phyloP scores from a whole-genome alignment of 2,113 vertebrate species.

The Gorsachius goisagi region DNA sequence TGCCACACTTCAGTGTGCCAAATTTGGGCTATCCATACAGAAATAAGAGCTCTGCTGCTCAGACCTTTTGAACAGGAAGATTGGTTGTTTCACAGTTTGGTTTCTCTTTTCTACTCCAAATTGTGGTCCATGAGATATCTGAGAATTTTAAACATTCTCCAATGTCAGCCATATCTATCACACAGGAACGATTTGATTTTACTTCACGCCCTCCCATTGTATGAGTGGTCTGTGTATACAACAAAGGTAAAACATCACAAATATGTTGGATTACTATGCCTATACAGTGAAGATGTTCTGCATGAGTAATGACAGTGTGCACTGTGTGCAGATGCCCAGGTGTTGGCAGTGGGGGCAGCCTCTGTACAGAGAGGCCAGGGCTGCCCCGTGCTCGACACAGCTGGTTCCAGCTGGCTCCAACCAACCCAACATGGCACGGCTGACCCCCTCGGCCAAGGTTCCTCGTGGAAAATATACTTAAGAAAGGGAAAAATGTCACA shows the following conservation, averaged over 20 bases:
- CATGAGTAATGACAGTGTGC: rapidly evolving
- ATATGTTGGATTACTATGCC: background rate
- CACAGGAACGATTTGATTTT: background rate
- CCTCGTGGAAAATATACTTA: rapidly evolving
- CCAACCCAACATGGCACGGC: rapidly evolving
- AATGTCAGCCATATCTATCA: background rate
- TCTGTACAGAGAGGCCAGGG: background rate
- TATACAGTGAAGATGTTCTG: background rate
- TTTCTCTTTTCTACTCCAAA: background rate
- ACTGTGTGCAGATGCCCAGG: background rate
- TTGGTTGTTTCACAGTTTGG: background rate
- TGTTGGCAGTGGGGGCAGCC: rapidly evolving
- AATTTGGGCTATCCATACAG: background rate
- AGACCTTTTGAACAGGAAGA: background rate
- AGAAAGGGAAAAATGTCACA: background rate
- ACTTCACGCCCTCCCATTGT: background rate
- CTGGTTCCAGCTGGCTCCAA: background rate
- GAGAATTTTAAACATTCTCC: background rate
- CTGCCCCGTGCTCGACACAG: rapidly evolving
- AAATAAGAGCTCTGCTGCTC: background rate
- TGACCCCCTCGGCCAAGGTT: rapidly evolving
- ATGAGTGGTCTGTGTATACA: background rate
- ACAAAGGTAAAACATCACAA: background rate
- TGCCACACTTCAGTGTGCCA: background rate
- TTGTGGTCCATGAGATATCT: background rate